Conservation (phyloP, 2,113 vertebrate species). For the Rana temporaria region DNA sequence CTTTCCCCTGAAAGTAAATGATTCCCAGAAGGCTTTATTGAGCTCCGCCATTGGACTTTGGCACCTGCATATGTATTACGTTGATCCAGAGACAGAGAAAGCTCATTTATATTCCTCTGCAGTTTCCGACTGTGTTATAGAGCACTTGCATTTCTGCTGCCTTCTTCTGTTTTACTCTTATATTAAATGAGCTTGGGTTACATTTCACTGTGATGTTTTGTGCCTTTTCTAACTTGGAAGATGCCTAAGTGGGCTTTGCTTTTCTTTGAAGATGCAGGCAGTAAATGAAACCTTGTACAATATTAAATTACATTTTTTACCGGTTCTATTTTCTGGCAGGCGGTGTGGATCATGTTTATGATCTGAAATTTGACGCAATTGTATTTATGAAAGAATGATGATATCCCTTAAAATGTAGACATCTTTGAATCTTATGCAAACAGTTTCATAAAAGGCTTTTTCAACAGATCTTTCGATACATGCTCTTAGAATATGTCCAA, state of each 20-base stretch:
- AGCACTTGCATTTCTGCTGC: conserved; percentile 42
- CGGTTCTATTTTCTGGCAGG: conserved; percentile 10
- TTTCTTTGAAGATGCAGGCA: conserved; percentile 14
- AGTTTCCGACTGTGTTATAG: conserved; percentile 33
- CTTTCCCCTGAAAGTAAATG: conserved; percentile 47
- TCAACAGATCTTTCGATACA: too few species aligned
- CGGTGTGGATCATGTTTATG: neutral
- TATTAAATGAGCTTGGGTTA: conserved; percentile 50
- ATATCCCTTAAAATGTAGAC: neutral
- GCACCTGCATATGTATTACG: conserved; percentile 57
- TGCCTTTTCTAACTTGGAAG: neutral
- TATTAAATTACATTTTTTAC: conserved; percentile 1
- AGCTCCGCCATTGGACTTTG: conserved; percentile 50
- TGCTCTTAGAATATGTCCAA: too few species aligned
- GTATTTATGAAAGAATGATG: conserved; percentile 13
- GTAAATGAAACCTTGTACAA: neutral
- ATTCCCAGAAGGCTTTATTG: conserved; percentile 52
- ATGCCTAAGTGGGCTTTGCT: conserved; percentile 6
- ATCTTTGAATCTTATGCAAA: neutral
- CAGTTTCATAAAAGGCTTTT: neutral
- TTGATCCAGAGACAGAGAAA: conserved; percentile 51
- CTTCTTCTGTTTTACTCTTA: conserved; percentile 30
- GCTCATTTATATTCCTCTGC: conserved; percentile 52
- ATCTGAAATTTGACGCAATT: neutral
- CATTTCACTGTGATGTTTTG: conserved; percentile 32